Conservation (phyloP, 2,888 invertebrate species). For the Galeopsomyia nigrocyanea region DNA sequence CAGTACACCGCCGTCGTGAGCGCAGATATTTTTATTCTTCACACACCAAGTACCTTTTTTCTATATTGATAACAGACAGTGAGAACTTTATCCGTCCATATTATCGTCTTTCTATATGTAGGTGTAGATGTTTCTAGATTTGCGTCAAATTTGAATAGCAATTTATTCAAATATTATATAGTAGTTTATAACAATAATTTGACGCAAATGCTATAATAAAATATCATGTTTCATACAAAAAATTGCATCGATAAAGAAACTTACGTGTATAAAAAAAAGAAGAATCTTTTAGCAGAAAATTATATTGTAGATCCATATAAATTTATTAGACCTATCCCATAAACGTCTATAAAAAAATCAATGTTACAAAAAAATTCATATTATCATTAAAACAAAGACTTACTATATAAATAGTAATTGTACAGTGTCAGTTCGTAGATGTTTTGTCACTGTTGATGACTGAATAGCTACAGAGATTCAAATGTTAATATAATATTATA, state of each 20-base stretch:
- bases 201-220: conserved; percentile 5
- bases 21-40: neutral
- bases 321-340: conserved; percentile 11
- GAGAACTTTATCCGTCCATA: conserved; percentile 3
- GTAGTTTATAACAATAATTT: no score
- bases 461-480: neutral
- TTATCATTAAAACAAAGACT: neutral
- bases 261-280: conserved; percentile 30
- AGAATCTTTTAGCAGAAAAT: neutral
- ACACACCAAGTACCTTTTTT: neutral
- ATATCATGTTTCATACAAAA: conserved; percentile 16
- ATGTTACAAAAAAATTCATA: conserved; percentile 6
- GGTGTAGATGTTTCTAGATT: conserved; percentile 1
- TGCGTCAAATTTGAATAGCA: conserved; percentile 6
- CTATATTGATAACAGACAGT: neutral
- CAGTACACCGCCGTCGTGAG: conserved; percentile 74
- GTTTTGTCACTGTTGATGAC: conserved; percentile 15
- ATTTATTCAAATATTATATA: no score
- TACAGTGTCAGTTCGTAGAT: conserved; percentile 29
- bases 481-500: no score
- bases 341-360: conserved; percentile 6
- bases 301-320: conserved; percentile 2
- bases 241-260: conserved; percentile 4
- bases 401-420: conserved; percentile 21
- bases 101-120: neutral